Conservation (phyloP, 1,140 invertebrate genomes). For the Zeugodacus cucurbitae region DNA sequence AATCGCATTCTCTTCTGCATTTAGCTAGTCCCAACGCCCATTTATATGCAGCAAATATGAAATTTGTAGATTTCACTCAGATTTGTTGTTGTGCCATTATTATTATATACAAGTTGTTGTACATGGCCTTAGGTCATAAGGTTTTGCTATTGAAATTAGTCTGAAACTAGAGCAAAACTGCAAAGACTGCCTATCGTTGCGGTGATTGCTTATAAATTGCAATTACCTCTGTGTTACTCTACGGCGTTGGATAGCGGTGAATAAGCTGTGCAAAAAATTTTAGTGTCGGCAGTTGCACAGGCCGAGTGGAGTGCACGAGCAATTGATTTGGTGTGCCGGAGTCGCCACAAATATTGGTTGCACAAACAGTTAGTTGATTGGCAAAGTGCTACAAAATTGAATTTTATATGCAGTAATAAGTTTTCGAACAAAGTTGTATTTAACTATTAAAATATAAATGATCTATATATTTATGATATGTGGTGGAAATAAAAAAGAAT, state of each 20-base stretch:
- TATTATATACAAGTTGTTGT: too few species aligned
- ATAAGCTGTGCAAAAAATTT: background rate
- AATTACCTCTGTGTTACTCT: background rate
- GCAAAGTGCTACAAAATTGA: background rate
- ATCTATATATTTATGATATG: too few species aligned
- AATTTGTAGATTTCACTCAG: background rate
- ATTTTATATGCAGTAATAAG: background rate
- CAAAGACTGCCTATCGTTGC: background rate
- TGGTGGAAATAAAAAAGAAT: too few species aligned
- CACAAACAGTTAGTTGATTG: background rate
- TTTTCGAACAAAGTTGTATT: background rate
- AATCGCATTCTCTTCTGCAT: background rate
- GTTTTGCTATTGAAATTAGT: background rate
- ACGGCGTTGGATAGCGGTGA: background rate
- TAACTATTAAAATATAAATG: too few species aligned
- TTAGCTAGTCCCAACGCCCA: background rate
- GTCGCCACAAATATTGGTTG: background rate
- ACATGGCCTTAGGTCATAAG: background rate
- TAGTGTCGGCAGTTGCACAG: background rate
- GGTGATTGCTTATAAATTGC: background rate
- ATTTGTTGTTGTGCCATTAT: background rate
- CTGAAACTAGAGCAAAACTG: background rate
- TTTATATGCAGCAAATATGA: background rate
- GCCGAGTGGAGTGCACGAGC: background rate
- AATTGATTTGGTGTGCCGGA: background rate